Evolutionary conservation across 1,140 invertebrate species (phyloP).

Genomic region (Probaryconus sp.): DNA sequence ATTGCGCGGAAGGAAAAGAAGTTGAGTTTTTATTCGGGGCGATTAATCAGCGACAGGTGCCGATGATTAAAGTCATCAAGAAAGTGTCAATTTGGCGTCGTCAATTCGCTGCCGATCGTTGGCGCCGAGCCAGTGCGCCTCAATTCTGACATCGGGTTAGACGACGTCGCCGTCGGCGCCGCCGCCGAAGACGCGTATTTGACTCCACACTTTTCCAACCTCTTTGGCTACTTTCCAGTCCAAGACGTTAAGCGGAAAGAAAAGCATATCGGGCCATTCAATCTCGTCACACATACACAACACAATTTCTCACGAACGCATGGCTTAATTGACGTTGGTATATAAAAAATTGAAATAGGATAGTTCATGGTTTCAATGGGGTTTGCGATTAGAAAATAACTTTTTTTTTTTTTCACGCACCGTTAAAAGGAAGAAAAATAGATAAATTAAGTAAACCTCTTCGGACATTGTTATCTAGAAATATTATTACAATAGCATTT

Average conservation of each 20-base stretch:
- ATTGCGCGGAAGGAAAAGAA: conserved; percentile 1
- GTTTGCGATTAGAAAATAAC: too few species aligned
- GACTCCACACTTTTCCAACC: conserved; percentile 68
- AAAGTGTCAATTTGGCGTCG: conserved; percentile 48
- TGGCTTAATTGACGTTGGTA: conserved; percentile 38
- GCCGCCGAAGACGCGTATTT: conserved; percentile 56
- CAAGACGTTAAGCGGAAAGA: conserved; percentile 49
- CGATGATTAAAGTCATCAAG: conserved; percentile 64
- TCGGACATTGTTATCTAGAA: too few species aligned
- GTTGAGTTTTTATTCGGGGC: conserved; percentile 54
- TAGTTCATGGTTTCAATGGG: too few species aligned
- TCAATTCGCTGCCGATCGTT: conserved; percentile 40
- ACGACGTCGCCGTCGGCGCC: conserved; percentile 55
- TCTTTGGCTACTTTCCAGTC: conserved; percentile 68
- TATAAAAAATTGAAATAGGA: too few species aligned
- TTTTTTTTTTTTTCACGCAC: too few species aligned
- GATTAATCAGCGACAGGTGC: conserved; percentile 66
- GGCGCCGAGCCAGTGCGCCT: conserved; percentile 57
- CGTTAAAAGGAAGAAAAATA: too few species aligned
- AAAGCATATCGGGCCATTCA: conserved; percentile 52
- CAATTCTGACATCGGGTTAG: conserved; percentile 59
- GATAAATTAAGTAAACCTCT: too few species aligned
- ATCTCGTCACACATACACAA: conserved; percentile 49
- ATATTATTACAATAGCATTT: too few species aligned
- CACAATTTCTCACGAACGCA: conserved; percentile 37